Evolutionary conservation across 2,888 invertebrate species (phyloP).

Genomic region (Dromius quadrimaculatus): DNA sequence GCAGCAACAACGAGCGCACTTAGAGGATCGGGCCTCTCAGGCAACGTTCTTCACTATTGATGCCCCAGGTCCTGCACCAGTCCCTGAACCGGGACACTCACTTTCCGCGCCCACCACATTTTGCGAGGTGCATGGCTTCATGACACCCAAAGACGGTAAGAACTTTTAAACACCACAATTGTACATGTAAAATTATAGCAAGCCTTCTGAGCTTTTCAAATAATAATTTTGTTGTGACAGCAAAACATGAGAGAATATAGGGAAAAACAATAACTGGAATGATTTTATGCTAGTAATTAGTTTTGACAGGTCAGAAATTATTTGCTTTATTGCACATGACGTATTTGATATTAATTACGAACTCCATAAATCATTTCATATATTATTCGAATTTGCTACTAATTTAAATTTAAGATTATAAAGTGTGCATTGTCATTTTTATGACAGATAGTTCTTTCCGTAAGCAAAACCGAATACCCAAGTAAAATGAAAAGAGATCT

Average conservation of each 20-base stretch:
- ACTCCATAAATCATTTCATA: no score
- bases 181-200: background rate
- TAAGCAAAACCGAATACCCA: constrained; percentile 11
- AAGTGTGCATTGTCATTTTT: constrained; percentile 13
- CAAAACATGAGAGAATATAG: background rate
- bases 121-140: constrained; percentile 73
- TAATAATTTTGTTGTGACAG: background rate
- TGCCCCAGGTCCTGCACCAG: constrained; percentile 63
- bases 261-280: no score
- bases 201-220: background rate
- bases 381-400: no score
- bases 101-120: constrained; percentile 67
- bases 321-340: no score
- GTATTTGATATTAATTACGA: background rate
- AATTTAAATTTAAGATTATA: no score
- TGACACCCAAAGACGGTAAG: constrained; percentile 71
- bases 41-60: constrained; percentile 70
- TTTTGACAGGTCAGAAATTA: no score
- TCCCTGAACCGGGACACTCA: constrained; percentile 58
- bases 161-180: background rate
- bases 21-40: constrained; percentile 59
- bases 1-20: constrained; percentile 43
- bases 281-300: no score
- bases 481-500: constrained; percentile 39
- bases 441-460: constrained; percentile 35